Percentiles rank a stretch among this genome's conserved stretches.
Evolutionary conservation across 2,888 invertebrate genomes (phyloP).

Genomic region (Caenorhabditis drosophilae): DNA sequence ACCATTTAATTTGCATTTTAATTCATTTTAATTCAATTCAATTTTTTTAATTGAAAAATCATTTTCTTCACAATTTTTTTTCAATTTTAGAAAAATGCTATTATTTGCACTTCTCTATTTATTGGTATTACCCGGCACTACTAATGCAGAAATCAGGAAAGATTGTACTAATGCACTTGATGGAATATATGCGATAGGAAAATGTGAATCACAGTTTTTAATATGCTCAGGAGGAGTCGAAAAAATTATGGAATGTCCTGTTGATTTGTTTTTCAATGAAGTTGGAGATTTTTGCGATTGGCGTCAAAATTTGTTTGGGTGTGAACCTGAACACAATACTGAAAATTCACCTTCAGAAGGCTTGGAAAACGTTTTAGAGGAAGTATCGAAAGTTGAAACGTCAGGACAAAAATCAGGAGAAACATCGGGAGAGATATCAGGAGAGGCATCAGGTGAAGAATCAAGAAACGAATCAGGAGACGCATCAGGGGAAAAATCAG

Average conservation of each 20-base stretch:
- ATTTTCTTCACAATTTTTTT: background rate
- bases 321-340: no score
- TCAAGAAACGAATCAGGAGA: constrained; percentile 12
- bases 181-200: constrained; percentile 28
- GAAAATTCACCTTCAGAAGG: no score
- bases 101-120: no score
- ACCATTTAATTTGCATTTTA: no score
- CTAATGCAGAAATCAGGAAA: no score
- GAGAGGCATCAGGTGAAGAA: constrained; percentile 17
- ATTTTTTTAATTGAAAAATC: background rate
- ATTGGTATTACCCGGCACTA: no score
- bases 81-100: no score
- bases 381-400: no score
- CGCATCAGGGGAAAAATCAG: constrained; percentile 16
- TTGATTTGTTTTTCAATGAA: constrained; percentile 25
- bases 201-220: constrained; percentile 26
- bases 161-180: constrained; percentile 26
- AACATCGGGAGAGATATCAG: constrained; percentile 24
- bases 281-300: constrained; percentile 25
- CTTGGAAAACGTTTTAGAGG: no score
- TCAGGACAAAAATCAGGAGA: constrained; percentile 27
- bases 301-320: constrained; percentile 20
- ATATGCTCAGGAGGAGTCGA: constrained; percentile 36
- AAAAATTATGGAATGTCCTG: constrained; percentile 36
- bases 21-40: background rate